Base-by-base conservation (phyloP, 2,888 invertebrate species). In the Lacanobia wlatinum region DNA sequence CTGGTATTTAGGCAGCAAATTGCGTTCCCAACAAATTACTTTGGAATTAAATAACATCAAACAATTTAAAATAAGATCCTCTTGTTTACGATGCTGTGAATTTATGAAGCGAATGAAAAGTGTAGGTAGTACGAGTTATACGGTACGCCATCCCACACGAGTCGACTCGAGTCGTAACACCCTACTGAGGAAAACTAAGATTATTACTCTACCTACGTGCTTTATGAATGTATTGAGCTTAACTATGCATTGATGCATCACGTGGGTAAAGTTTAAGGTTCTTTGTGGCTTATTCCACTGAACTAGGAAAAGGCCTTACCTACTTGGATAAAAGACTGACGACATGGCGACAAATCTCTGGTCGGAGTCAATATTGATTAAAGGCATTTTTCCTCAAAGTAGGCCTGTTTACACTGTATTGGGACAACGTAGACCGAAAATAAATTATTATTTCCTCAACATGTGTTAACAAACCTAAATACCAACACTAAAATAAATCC, bases 1-100 rank as follows among this genome's bases (percentile, higher is more conserved):
- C 88, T 90, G 89, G 89, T 90, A 86, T 89, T 91, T 90, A 88
- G 80, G 84, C 85, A 85, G 87, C 85, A 90, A 90, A 91, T 90
- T 88, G 84, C 87, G 84, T 89, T 82, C 70, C 70, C 76, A 84
- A 87, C 80, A 85, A 87, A 89, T 86, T 85, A 76, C 80, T 84
- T 81, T 78, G 66, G 76, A 78, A 80, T 87, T 72, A 73, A 70
- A 75, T 78, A 70, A 79, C 66, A 64, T 83, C 59, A 79, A 83
- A 79, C 73, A 72, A 75, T 69, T 72, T 82, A 60, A 59, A 82
- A 75, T 55, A 52, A 55, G 38, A 59, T 64, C 34, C 66, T 63
- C 23, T 67, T 56, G 63, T 78, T 82, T 72, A 72, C n/a, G 64
- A 65, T 5, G 48, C 8, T 43, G 18, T 56, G 38, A 63, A 76